Evolutionary conservation across 2,797 vertebrate species (phyloP).

Genomic region (Sternotherus odoratus): DNA sequence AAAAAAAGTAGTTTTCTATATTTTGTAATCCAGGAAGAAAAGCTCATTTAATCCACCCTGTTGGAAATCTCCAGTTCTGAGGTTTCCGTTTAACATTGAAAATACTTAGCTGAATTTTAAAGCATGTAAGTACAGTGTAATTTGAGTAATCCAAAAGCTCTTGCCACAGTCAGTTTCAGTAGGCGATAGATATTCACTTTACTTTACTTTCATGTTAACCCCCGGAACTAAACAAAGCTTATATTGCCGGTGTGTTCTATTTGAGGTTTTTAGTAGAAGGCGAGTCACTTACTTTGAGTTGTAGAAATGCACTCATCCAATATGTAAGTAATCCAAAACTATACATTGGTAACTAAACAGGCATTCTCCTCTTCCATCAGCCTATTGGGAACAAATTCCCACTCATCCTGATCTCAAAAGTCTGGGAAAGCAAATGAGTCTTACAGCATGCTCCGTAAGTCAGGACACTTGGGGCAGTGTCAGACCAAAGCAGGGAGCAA

Average conservation of each 20-base stretch:
- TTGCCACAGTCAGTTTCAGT: neutral
- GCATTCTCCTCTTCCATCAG: neutral
- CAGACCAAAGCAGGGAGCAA: neutral
- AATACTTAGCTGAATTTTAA: neutral
- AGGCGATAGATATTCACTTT: neutral
- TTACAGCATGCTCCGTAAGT: neutral
- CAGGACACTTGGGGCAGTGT: neutral
- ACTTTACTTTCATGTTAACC: neutral
- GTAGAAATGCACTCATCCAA: neutral
- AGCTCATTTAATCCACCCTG: neutral
- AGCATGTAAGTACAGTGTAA: fast-evolving
- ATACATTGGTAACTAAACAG: neutral
- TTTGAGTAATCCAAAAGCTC: neutral
- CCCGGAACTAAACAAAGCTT: neutral
- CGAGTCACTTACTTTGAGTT: neutral
- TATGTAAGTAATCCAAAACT: neutral
- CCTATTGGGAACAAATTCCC: neutral
- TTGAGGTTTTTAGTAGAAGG: neutral
- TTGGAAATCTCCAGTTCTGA: neutral
- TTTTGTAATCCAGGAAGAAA: fast-evolving
- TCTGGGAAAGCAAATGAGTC: neutral
- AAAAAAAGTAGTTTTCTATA: neutral
- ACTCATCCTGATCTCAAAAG: neutral
- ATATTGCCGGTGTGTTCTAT: neutral
- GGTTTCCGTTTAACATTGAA: neutral